Evolutionary conservation across 2,113 vertebrate species (phyloP).

Genomic region (Sturnira hondurensis): DNA sequence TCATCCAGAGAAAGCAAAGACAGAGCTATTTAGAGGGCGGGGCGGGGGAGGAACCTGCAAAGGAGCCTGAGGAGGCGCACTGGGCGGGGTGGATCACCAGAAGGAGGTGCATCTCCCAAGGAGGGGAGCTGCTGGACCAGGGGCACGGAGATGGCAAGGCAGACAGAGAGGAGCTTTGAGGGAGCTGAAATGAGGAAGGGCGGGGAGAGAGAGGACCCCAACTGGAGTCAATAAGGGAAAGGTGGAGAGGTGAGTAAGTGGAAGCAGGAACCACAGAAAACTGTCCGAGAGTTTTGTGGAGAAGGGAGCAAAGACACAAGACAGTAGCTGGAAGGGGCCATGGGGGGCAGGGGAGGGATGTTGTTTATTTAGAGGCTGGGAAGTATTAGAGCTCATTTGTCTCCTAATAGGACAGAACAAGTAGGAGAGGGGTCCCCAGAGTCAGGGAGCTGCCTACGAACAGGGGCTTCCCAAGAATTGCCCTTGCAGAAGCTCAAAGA

Average conservation of each 20-base stretch:
- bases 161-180: neutral
- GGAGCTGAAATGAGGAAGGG: rapidly evolving
- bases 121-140: neutral
- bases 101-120: neutral
- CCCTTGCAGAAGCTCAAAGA: neutral
- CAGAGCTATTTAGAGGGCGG: neutral
- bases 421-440: neutral
- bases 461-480: neutral
- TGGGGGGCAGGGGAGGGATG: neutral
- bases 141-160: neutral
- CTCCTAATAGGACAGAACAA: neutral
- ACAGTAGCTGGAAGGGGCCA: neutral
- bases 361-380: neutral
- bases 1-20: neutral
- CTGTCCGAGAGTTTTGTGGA: neutral
- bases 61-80: neutral
- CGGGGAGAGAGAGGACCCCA: neutral
- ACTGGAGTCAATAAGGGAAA: neutral
- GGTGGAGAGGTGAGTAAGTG: neutral
- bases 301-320: neutral
- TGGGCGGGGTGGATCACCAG: neutral
- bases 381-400: neutral
- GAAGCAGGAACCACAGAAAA: neutral
- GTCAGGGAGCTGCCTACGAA: neutral
- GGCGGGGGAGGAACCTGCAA: neutral